A percentile compares a stretch with the other conserved stretches of the same genome.
Evolutionary conservation across 1,140 invertebrate genomes (phyloP).

Genomic region (Dinoponera quadriceps): DNA sequence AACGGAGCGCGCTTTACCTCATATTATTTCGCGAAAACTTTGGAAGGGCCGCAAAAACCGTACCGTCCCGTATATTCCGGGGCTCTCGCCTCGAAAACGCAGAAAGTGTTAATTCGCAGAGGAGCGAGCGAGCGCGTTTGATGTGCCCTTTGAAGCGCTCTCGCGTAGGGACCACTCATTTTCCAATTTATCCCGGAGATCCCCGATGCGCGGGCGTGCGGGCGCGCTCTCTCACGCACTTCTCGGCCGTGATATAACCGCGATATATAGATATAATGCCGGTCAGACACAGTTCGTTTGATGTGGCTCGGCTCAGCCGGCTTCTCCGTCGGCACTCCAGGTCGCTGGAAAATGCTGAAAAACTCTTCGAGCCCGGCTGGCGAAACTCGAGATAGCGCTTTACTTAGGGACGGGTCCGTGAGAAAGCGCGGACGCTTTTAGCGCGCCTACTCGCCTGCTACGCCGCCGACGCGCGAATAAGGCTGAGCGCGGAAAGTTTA

Average conservation of each 20-base stretch:
- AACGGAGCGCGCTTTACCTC: constrained; percentile 4
- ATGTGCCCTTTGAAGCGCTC: constrained; percentile 36
- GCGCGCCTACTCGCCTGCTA: constrained; percentile 21
- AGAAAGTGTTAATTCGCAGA: constrained; percentile 49
- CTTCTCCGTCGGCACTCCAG: constrained; percentile 1
- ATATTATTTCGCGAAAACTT: background rate
- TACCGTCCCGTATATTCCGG: background rate
- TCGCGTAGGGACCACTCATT: constrained; percentile 38
- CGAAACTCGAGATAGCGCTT: constrained; percentile 50
- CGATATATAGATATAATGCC: constrained; percentile 58
- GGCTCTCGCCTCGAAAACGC: constrained; percentile 15
- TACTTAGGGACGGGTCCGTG: constrained; percentile 36
- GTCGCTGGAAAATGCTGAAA: constrained; percentile 69
- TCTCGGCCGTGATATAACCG: constrained; percentile 19
- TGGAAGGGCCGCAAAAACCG: background rate
- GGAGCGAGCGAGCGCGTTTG: constrained; percentile 30
- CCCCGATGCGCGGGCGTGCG: constrained; percentile 12
- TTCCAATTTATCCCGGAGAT: constrained; percentile 51
- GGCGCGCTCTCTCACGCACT: constrained; percentile 27
- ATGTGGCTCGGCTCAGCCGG: constrained; percentile 59
- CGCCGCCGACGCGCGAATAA: constrained; percentile 1
- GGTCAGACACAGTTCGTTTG: constrained; percentile 65
- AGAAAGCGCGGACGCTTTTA: constrained; percentile 71
- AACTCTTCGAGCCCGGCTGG: constrained; percentile 61
- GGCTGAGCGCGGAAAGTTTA: constrained; percentile 66